phyloP scores from a whole-genome alignment of 1,140 invertebrate genomes.

The Brachionus calyciflorus region DNA sequence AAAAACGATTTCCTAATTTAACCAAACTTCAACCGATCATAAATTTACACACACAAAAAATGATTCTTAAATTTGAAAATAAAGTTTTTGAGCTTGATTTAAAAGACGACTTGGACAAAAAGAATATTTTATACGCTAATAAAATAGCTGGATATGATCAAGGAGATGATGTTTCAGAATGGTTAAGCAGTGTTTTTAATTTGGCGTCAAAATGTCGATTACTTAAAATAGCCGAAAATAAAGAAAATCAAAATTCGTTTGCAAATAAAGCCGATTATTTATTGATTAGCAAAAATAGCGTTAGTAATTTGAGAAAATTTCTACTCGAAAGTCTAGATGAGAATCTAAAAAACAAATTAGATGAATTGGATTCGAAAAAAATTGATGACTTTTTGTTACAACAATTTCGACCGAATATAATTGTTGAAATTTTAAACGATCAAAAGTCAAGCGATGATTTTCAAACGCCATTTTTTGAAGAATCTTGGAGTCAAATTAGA shows the following conservation, averaged over 20 bases:
- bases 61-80: conserved; percentile 63
- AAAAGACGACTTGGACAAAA: conserved; percentile 50
- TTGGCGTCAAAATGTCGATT: not conserved
- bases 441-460: not conserved
- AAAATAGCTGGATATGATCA: conserved; percentile 38
- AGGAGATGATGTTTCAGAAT: not conserved
- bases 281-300: conserved; percentile 21
- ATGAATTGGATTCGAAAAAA: not conserved
- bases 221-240: not conserved
- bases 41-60: conserved; percentile 64
- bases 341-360: not conserved
- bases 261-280: conserved; percentile 44
- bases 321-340: not conserved
- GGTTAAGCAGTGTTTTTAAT: conserved; percentile 17
- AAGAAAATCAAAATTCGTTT: not conserved
- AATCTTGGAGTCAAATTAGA: not conserved
- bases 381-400: conserved; percentile 9
- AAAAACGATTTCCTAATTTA: conserved; percentile 76
- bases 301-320: not conserved
- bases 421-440: not conserved
- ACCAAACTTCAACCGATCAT: conserved; percentile 76
- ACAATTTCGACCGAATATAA: conserved; percentile 43
- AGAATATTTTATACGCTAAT: conserved; percentile 78
- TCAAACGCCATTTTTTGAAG: conserved; percentile 34
- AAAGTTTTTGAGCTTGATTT: conserved; percentile 33